Evolutionary conservation across 1,140 invertebrate species (phyloP).

Genomic region (Bombus impatiens): DNA sequence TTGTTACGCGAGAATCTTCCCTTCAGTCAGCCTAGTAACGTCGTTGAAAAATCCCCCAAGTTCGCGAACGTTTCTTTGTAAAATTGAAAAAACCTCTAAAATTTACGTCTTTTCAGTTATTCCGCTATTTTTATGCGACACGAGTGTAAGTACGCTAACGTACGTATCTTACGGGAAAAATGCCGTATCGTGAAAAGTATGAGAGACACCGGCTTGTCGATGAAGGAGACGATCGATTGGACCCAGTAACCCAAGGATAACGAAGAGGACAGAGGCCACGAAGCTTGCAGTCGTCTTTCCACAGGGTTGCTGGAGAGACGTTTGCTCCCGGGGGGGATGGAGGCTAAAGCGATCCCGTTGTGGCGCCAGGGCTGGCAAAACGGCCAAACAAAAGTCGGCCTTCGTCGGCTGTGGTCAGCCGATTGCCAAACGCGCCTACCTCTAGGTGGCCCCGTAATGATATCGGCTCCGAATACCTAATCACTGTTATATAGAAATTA

Average conservation of each 20-base stretch:
- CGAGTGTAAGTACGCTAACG: too few species aligned
- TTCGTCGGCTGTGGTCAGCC: slow-evolving; percentile 60
- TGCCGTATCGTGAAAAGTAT: background rate
- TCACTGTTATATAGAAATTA: slow-evolving; percentile 79
- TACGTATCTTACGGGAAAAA: background rate
- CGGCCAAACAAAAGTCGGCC: slow-evolving; percentile 49
- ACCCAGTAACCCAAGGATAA: slow-evolving; percentile 17
- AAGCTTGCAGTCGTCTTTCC: background rate
- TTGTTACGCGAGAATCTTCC: too few species aligned
- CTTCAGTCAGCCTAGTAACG: too few species aligned
- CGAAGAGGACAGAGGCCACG: background rate
- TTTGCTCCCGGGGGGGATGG: background rate
- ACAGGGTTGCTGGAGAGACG: background rate
- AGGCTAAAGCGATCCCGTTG: background rate
- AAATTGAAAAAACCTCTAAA: too few species aligned
- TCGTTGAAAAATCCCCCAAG: too few species aligned
- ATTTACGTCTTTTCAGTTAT: too few species aligned
- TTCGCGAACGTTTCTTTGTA: too few species aligned
- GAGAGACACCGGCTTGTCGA: background rate
- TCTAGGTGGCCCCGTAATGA: slow-evolving; percentile 41
- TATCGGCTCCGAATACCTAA: slow-evolving; percentile 77
- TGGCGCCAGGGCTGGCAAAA: slow-evolving; percentile 53
- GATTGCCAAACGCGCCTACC: background rate
- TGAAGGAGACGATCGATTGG: background rate
- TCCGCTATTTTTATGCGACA: too few species aligned